Conservation (phyloP, 1,140 invertebrate species). For the Coptotermes formosanus region DNA sequence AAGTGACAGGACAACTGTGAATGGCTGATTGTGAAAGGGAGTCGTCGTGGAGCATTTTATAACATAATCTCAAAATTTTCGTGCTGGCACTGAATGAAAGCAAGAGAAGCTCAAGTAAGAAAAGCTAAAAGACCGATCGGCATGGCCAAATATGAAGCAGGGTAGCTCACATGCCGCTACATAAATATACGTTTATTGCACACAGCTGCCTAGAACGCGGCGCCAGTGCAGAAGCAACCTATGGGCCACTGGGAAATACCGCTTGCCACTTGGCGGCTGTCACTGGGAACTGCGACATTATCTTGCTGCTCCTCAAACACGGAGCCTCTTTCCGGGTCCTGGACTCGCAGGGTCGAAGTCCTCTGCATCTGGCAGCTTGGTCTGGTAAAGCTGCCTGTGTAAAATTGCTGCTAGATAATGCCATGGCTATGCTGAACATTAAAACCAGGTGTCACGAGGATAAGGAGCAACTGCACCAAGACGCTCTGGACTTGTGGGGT, state of each 20-base stretch:
- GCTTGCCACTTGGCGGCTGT: background rate
- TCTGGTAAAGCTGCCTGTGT: background rate
- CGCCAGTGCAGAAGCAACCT: background rate
- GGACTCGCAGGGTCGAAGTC: conserved; percentile 44
- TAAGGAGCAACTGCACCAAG: background rate
- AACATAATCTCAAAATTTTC: too few relatives aligned
- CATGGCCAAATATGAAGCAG: too few relatives aligned
- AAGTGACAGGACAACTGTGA: too few relatives aligned
- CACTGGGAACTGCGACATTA: background rate
- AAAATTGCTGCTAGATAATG: background rate
- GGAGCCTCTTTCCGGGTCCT: background rate
- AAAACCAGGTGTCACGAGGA: background rate
- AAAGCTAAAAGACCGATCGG: too few relatives aligned
- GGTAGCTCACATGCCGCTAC: too few relatives aligned
- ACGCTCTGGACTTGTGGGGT: background rate
- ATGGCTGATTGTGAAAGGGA: too few relatives aligned
- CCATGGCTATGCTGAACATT: background rate
- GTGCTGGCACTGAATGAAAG: too few relatives aligned
- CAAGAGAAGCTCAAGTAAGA: too few relatives aligned
- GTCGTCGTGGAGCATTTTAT: too few relatives aligned
- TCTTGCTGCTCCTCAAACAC: background rate
- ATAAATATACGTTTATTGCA: too few relatives aligned
- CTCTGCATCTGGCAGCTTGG: conserved; percentile 48
- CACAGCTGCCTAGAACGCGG: background rate
- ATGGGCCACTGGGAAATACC: background rate